Percentiles rank a stretch among this genome's conserved stretches.
Conservation (phyloP, 2,888 invertebrate species). For the Aspidiotus rigidus region DNA sequence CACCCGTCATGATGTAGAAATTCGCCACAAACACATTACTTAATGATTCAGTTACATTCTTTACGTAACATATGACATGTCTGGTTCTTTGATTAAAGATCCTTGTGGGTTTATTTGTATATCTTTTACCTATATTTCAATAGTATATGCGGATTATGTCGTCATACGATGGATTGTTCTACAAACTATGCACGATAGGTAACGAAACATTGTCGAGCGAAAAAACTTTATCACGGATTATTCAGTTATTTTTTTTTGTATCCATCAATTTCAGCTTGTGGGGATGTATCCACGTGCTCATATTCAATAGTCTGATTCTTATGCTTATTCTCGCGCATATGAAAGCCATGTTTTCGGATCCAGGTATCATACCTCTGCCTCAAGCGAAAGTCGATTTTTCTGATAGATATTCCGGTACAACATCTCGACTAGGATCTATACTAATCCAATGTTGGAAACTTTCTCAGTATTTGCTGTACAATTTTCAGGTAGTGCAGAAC, state of each 20-base stretch:
- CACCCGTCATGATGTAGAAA: no score
- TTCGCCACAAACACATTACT: neutral
- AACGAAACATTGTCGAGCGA: slow-evolving; percentile 35
- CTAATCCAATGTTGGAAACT: no score
- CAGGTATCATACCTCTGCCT: slow-evolving; percentile 73
- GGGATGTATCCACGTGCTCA: slow-evolving; percentile 68
- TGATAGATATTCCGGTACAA: slow-evolving; percentile 57
- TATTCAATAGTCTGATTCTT: slow-evolving; percentile 69
- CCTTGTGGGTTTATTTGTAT: slow-evolving; percentile 78
- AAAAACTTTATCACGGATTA: no score
- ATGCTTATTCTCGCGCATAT: slow-evolving; percentile 65
- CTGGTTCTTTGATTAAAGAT: slow-evolving; percentile 45
- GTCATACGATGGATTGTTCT: slow-evolving; percentile 72
- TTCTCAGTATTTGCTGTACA: no score
- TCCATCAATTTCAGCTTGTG: slow-evolving; percentile 53
- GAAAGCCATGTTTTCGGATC: slow-evolving; percentile 81
- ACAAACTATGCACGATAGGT: slow-evolving; percentile 73
- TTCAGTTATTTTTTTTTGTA: slow-evolving; percentile 37
- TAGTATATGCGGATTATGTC: slow-evolving; percentile 81
- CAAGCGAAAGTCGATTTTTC: slow-evolving; percentile 66
- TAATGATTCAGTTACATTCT: neutral
- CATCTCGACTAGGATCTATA: no score
- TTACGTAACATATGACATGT: slow-evolving; percentile 15
- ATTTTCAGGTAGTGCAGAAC: slow-evolving; percentile 28
- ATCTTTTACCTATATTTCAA: slow-evolving; percentile 65